These are phyloP conservation scores for Polypedilum vanderplanki DNA, from an alignment of 1,140 invertebrate species.

Conservation along the genomic window DNA sequence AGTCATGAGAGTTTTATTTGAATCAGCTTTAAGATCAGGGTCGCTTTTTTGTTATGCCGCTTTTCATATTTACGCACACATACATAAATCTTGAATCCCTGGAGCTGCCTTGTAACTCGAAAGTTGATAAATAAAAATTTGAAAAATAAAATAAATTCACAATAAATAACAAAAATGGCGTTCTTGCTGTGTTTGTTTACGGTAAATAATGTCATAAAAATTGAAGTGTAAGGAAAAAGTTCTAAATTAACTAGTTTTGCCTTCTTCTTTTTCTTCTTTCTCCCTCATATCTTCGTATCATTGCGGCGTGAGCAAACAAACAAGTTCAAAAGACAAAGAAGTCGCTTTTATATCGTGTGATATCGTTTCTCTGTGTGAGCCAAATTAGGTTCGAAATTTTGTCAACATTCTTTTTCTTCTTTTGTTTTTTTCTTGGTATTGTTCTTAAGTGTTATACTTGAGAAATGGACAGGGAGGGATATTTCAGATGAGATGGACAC, in stretches of 20 bases:
- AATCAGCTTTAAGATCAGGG: too few species aligned
- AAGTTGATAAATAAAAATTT: too few species aligned
- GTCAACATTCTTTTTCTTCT: not conserved
- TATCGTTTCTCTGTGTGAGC: not conserved
- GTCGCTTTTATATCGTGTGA: not conserved
- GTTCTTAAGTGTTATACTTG: not conserved
- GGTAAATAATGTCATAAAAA: slow-evolving; percentile 12
- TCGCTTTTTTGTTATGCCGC: too few species aligned
- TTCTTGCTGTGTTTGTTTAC: not conserved
- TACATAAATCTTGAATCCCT: too few species aligned
- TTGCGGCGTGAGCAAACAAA: not conserved
- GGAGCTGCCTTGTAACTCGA: too few species aligned
- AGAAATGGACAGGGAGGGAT: not conserved
- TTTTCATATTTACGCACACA: too few species aligned
- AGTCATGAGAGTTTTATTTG: too few species aligned
- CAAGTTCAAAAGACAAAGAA: not conserved
- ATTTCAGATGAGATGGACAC: not conserved
- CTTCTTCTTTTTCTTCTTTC: not conserved
- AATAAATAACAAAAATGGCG: too few species aligned
- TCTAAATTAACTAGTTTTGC: slow-evolving; percentile 7
- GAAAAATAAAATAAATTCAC: too few species aligned
- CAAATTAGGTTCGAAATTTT: slow-evolving; percentile 5
- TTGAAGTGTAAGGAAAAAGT: slow-evolving; percentile 13
- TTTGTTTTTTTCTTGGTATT: not conserved
- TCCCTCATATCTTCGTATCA: not conserved